Evolutionary conservation across 2,797 vertebrate genomes (phyloP).

Genomic region (Microcaecilia unicolor): DNA sequence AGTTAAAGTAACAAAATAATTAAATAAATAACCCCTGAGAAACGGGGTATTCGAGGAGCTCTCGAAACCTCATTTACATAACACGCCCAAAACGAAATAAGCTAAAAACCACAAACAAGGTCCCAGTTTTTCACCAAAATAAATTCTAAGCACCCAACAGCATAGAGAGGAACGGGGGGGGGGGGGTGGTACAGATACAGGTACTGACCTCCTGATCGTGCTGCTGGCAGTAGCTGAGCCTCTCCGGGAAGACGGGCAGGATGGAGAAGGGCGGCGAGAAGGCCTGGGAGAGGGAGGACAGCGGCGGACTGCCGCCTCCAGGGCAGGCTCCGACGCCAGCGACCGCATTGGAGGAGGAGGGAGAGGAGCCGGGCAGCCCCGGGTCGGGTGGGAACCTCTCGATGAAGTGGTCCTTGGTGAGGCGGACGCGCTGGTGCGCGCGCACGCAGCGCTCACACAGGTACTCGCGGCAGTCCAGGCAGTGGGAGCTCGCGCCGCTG

Average conservation of each 20-base stretch:
- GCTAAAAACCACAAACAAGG: too few species aligned
- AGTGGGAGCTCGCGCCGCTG: conserved; percentile 78
- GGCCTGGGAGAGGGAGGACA: conserved; percentile 9
- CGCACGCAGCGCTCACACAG: conserved; percentile 86
- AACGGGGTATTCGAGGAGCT: too few species aligned
- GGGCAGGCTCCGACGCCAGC: conserved; percentile 27
- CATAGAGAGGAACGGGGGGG: too few species aligned
- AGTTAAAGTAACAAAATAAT: too few species aligned
- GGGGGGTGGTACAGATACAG: too few species aligned
- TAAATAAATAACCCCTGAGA: too few species aligned
- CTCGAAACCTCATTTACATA: too few species aligned
- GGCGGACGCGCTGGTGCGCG: conserved; percentile 81
- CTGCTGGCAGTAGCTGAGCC: conserved; percentile 80
- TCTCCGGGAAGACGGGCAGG: conserved; percentile 75
- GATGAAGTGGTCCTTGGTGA: conserved; percentile 92
- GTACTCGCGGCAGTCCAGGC: conserved; percentile 88
- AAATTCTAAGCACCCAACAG: too few species aligned
- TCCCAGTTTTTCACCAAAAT: too few species aligned
- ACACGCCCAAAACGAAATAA: too few species aligned
- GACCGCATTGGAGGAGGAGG: conserved; percentile 53
- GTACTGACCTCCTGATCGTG: conserved; percentile 78
- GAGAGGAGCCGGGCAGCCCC: conserved; percentile 33
- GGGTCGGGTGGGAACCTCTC: conserved; percentile 63
- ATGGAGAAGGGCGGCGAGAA: conserved; percentile 63
- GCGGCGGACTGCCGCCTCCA: conserved; percentile 32